phyloP scores from a whole-genome alignment of 2,113 vertebrate genomes.

The Hippocampus barbouri region DNA sequence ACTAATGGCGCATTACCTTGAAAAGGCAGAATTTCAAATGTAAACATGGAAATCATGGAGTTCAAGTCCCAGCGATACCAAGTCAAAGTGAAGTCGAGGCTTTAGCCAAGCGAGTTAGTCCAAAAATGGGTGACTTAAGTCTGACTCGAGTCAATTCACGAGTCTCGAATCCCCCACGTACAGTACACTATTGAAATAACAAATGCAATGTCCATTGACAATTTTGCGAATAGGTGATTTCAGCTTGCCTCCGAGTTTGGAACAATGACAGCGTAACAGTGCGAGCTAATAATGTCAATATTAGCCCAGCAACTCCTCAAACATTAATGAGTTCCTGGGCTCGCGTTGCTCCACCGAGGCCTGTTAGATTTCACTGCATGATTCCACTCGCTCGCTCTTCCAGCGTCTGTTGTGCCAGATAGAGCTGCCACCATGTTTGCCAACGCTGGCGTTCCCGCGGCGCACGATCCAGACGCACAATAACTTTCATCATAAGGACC shows the following conservation, averaged over 20 bases:
- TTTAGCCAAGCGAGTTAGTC: too few species aligned
- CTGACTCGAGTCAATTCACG: not conserved
- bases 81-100: too few species aligned
- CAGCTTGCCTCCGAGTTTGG: conserved; percentile 18
- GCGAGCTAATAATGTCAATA: conserved; percentile 34
- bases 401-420: conserved; percentile 47
- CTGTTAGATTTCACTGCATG: conserved; percentile 68
- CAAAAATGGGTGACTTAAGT: not conserved
- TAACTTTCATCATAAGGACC: conserved; percentile 50
- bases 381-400: conserved; percentile 42
- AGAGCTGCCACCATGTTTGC: conserved; percentile 52
- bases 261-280: conserved; percentile 23
- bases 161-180: not conserved
- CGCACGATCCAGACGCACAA: conserved; percentile 52
- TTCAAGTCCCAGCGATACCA: too few species aligned
- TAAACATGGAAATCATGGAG: too few species aligned
- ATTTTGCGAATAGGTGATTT: conserved; percentile 16
- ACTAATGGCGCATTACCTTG: too few species aligned
- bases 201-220: conserved; percentile 11
- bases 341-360: conserved; percentile 62
- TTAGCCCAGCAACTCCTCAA: conserved; percentile 60
- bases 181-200: not conserved
- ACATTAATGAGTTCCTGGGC: conserved; percentile 68
- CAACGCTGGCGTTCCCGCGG: conserved; percentile 48
- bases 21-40: too few species aligned